Base-by-base conservation (phyloP, 2,888 invertebrate species). In the Hypolimnas misippus region DNA sequence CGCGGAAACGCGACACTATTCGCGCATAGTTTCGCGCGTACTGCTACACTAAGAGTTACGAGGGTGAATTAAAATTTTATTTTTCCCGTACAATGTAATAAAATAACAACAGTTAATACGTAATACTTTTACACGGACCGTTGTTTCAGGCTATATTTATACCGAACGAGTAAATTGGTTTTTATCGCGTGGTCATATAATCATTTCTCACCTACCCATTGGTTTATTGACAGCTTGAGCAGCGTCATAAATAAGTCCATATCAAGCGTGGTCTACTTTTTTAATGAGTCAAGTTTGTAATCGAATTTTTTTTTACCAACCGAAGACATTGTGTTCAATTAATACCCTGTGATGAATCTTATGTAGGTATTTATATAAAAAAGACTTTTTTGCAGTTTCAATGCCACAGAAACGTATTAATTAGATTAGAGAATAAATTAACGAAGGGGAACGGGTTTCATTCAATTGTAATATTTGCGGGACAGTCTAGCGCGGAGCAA, bases 401-500 rank as follows among this genome's bases (percentile, higher is more conserved):
- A 4, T 46, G 19, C n/a, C 1, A 19, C 19, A 5, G 12, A 17
- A n/a, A 35, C 6, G 12, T 35, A 35, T 19, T 19, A 52, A 52
- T 52, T 19, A 19, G 17, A 16, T 17, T 16, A 17, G 8, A 17
- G 57, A 56, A 62, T 46, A 42, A 40, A 35, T 49, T 61, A 57
- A n/a, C n/a, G n/a, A n/a, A n/a, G n/a, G n/a, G n/a, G n/a, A 51
- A 58, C 40, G 19, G 33, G 61, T 56, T 50, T 70, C 65, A 66
- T 69, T 67, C 69, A 73, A 82, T 81, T 79, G 69, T 67, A 59
- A 56, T 68, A 60, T 69, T 71, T 72, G 75, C 74, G 74, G 73
- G 71, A 70, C 35, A 44, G 53, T 31, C 75, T 73, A 83, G 81
- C 80, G 81, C 83, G 77, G 72, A 81, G 73, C 76, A 73, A 67